Evolutionary conservation across 2,113 vertebrate genomes (phyloP).

Genomic region (Colius striatus): DNA sequence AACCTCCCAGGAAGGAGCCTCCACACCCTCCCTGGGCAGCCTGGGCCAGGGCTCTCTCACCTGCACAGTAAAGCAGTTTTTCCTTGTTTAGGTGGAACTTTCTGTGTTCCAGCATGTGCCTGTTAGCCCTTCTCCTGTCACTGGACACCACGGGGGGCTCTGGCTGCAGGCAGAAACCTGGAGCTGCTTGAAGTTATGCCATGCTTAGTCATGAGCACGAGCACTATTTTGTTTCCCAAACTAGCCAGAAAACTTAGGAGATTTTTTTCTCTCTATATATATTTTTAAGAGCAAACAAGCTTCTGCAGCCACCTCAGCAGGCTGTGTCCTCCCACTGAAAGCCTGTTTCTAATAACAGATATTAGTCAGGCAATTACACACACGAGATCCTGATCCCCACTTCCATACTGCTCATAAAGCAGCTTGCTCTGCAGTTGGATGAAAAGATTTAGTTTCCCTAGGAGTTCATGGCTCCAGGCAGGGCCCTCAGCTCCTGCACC

Average conservation of each 20-base stretch:
- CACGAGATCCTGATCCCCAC: neutral
- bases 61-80: too few relatives aligned
- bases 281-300: neutral
- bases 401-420: neutral
- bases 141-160: neutral
- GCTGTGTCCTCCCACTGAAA: neutral
- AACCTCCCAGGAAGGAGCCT: too few relatives aligned
- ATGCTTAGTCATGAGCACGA: rapidly evolving
- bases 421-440: neutral
- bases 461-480: neutral
- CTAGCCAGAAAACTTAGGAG: neutral
- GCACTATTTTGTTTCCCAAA: neutral
- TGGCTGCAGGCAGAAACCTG: neutral
- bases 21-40: too few relatives aligned
- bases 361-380: neutral
- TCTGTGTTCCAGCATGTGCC: too few relatives aligned
- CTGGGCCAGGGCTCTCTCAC: too few relatives aligned
- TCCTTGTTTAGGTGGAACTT: too few relatives aligned
- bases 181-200: too few relatives aligned
- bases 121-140: too few relatives aligned
- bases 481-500: neutral
- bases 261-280: neutral
- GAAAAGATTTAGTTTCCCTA: neutral
- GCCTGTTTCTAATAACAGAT: neutral
- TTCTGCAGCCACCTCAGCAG: neutral